Conservation (phyloP, 1,140 invertebrate genomes). For the Leptinotarsa lineolata region DNA sequence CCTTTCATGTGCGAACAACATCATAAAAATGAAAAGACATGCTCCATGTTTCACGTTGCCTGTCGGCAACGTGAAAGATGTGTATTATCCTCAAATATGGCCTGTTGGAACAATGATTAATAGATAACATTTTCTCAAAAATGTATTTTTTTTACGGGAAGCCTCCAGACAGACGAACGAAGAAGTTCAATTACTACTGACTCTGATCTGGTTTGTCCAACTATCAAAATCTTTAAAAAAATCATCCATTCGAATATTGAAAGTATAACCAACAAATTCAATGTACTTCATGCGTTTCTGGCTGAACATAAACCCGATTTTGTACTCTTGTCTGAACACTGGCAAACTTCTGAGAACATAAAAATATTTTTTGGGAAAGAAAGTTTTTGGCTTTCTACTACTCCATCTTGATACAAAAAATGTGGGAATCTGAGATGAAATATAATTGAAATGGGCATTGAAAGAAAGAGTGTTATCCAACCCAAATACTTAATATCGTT, state of each 20-base stretch:
- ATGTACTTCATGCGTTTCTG: neutral
- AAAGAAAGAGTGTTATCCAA: too few relatives aligned
- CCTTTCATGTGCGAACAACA: conserved; percentile 6
- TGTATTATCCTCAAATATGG: conserved; percentile 7
- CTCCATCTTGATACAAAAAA: too few relatives aligned
- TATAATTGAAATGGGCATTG: too few relatives aligned
- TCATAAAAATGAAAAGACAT: conserved; percentile 7
- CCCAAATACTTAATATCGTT: too few relatives aligned
- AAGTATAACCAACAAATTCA: conserved; percentile 1
- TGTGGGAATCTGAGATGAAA: too few relatives aligned
- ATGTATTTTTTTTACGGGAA: neutral
- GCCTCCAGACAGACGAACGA: conserved; percentile 14
- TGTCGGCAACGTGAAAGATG: neutral
- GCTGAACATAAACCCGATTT: neutral
- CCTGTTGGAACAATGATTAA: neutral
- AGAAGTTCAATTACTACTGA: neutral
- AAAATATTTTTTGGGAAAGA: too few relatives aligned
- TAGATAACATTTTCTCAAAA: neutral
- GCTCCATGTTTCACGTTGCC: neutral
- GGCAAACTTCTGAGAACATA: neutral
- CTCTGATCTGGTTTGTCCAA: neutral
- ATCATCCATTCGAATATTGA: conserved; percentile 7
- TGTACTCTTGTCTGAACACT: neutral
- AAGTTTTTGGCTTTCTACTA: too few relatives aligned
- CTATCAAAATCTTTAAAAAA: neutral